These are phyloP conservation scores for Diploscapter pachys DNA, from an alignment of 1,140 invertebrate species.

Conservation along the genomic window DNA sequence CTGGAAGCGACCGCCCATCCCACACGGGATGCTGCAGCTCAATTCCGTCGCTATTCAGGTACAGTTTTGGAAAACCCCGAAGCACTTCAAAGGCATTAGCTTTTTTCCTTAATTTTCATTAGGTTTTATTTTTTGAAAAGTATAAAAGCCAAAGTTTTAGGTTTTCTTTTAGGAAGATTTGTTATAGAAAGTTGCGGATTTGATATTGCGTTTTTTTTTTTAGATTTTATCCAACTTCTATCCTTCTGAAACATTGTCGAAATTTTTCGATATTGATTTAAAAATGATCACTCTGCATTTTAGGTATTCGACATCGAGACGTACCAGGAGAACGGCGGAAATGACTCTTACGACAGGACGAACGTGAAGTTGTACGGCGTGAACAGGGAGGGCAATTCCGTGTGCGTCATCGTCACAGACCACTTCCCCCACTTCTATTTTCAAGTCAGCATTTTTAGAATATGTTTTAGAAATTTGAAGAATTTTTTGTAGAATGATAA, in stretches of 20 bases:
- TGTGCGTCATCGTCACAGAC: constrained; percentile 93
- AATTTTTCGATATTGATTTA: too few relatives aligned
- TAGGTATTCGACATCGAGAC: constrained; percentile 31
- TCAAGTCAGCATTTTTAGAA: constrained; percentile 62
- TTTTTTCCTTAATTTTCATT: constrained; percentile 12
- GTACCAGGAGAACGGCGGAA: constrained; percentile 17
- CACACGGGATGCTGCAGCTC: not conserved
- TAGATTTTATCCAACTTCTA: too few relatives aligned
- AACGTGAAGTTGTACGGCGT: constrained; percentile 81
- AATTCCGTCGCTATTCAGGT: constrained; percentile 16
- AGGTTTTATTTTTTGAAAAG: not conserved
- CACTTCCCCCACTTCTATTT: constrained; percentile 95
- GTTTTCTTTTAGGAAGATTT: too few relatives aligned
- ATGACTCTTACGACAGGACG: constrained; percentile 23
- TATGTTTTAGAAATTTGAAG: not conserved
- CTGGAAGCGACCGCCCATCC: too few relatives aligned
- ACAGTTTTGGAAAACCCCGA: not conserved
- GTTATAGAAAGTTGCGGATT: too few relatives aligned
- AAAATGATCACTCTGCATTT: not conserved
- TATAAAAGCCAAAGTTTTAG: too few relatives aligned
- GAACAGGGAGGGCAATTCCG: constrained; percentile 84
- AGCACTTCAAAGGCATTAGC: too few relatives aligned
- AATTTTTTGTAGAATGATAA: too few relatives aligned
- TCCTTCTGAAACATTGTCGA: too few relatives aligned
- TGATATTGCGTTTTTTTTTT: too few relatives aligned